phyloP scores from a whole-genome alignment of 2,113 vertebrate genomes.

The Hydrochoerus hydrochaeris region DNA sequence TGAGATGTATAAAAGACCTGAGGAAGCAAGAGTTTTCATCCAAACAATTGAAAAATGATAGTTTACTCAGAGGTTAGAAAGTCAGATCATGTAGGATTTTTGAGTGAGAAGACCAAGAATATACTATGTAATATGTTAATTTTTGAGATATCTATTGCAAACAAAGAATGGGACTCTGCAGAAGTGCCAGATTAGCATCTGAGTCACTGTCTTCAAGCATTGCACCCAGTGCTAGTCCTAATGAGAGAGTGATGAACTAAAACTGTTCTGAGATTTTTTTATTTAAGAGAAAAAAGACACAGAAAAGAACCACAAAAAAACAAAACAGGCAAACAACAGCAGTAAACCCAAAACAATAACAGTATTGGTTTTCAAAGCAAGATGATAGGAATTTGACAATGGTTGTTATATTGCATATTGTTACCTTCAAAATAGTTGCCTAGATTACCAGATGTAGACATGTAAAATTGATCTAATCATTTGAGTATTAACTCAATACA shows the following conservation, averaged over 20 bases:
- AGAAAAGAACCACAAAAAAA: too few relatives aligned
- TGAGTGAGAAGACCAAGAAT: slow-evolving; percentile 28
- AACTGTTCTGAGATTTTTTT: neutral
- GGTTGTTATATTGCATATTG: too few relatives aligned
- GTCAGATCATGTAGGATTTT: neutral
- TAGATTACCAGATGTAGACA: too few relatives aligned
- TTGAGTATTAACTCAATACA: too few relatives aligned
- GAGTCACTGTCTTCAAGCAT: slow-evolving; percentile 4
- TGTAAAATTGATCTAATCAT: too few relatives aligned
- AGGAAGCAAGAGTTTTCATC: neutral
- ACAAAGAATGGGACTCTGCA: neutral
- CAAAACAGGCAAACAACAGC: too few relatives aligned
- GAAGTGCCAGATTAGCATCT: neutral
- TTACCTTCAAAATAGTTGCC: too few relatives aligned
- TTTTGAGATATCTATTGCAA: neutral
- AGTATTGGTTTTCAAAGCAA: too few relatives aligned
- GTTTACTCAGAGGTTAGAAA: neutral
- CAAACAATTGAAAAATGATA: neutral
- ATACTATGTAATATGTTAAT: neutral
- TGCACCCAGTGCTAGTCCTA: slow-evolving; percentile 21
- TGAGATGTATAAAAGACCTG: neutral
- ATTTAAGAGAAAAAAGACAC: too few relatives aligned
- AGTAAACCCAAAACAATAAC: too few relatives aligned
- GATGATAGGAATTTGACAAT: too few relatives aligned
- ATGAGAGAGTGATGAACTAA: neutral